Base-by-base conservation (phyloP, 2,888 invertebrate species). In the Lamellibrachia columna region DNA sequence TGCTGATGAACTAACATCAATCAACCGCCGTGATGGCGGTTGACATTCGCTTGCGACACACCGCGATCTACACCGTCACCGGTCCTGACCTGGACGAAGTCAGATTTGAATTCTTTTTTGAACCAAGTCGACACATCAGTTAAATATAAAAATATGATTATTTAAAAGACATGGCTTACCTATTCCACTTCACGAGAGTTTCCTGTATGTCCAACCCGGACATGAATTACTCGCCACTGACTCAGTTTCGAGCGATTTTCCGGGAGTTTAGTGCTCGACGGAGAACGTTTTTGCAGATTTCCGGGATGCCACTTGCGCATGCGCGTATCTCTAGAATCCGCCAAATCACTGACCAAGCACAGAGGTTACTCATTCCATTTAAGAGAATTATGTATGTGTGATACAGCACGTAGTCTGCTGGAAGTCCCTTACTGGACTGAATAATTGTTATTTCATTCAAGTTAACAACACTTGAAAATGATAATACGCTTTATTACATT, bases 151-250 rank as follows among this genome's bases (percentile, higher is more conserved):
- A 40, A 75, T 6, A 75, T 15, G 2, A 75, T 75, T 22, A 75
- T n/a, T 6, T 75, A 75, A 75, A 75, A 75, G 22, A 75, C 22
- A 75, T n/a, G 75, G 75, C 75, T 75, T 75, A 75, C 75, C 75
- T 75, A 75, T 15, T 75, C 75, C 75, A 75, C 75, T 75, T 75
- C 75, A 22, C 75, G 15, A 58, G 11, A 75, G 75, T 75, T 75
- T 75, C 75, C 75, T 22, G 15, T 22, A 22, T 75, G 75, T 15
- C 22, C 75, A 75, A 75, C 75, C 75, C 75, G 75, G 75, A 75
- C 75, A 75, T 75, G 75, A 75, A 75, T 75, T 75, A 75, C 75
- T 75, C 75, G 75, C 75, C 58, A 75, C 22, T 75, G 75, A 75
- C 15, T 75, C 75, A 75, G 75, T 75, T 75, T 75, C 75, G n/a